These are phyloP conservation scores for Caenorhabditis briggsae DNA, from an alignment of 1,140 invertebrate species.

Conservation along the genomic window DNA sequence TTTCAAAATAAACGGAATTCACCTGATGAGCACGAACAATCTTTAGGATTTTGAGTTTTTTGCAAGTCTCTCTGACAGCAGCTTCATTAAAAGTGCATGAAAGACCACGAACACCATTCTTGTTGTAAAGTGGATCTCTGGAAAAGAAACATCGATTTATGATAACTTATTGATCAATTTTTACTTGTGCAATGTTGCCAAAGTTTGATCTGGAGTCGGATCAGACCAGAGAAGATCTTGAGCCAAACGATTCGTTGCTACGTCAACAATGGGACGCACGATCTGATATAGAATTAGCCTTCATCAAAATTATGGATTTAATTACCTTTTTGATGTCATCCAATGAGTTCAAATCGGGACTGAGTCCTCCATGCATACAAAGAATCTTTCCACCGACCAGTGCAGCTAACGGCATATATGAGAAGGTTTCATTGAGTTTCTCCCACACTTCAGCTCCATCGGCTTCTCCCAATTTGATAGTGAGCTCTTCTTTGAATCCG, in stretches of 20 bases:
- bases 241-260: conserved; percentile 1
- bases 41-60: conserved; percentile 52
- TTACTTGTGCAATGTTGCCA: background rate
- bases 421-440: conserved; percentile 80
- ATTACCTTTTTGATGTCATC: conserved; percentile 30
- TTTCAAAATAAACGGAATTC: background rate
- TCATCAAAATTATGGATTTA: background rate
- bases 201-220: conserved; percentile 16
- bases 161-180: background rate
- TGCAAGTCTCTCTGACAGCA: background rate
- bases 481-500: conserved; percentile 80
- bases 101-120: conserved; percentile 54
- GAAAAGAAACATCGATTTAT: too few species aligned
- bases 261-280: background rate
- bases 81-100: conserved; percentile 47
- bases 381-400: conserved; percentile 87
- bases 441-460: conserved; percentile 57
- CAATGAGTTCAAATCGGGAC: conserved; percentile 42
- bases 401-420: conserved; percentile 81
- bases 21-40: conserved; percentile 66
- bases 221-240: conserved; percentile 53
- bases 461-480: conserved; percentile 7
- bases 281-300: background rate
- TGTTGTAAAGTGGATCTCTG: background rate
- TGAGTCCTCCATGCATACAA: conserved; percentile 67